Conservation (phyloP, 2,113 vertebrate genomes). For the Ascaphus truei region DNA sequence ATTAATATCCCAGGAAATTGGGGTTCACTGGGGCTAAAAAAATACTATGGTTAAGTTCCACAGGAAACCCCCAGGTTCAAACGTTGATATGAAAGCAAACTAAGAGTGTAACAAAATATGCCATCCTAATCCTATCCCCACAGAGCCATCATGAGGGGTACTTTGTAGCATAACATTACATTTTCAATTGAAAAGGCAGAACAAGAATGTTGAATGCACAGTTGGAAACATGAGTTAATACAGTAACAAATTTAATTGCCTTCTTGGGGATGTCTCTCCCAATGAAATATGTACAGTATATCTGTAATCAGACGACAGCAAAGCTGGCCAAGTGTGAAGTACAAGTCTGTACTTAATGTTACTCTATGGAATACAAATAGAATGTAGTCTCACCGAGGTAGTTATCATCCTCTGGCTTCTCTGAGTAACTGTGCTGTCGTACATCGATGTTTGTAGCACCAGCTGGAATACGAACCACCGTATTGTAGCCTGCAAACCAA, state of each 20-base stretch:
- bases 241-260: background rate
- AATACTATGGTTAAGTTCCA: too few species aligned
- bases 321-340: background rate
- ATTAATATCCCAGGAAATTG: too few species aligned
- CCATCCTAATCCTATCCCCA: too few species aligned
- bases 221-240: background rate
- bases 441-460: conserved; percentile 97
- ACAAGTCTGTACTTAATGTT: background rate
- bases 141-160: too few species aligned
- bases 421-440: conserved; percentile 96
- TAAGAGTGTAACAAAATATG: too few species aligned
- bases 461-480: conserved; percentile 89
- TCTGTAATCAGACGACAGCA: background rate
- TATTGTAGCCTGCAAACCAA: conserved; percentile 87
- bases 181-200: too few species aligned
- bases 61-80: too few species aligned
- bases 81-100: too few species aligned
- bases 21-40: too few species aligned
- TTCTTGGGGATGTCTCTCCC: too few species aligned
- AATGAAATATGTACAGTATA: conserved; percentile 7
- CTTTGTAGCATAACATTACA: too few species aligned
- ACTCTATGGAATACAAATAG: background rate
- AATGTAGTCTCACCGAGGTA: conserved; percentile 84
- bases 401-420: conserved; percentile 95
- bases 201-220: too few species aligned